phyloP scores from a whole-genome alignment of 2,888 invertebrate genomes.

The Archaeoteleia sp. region DNA sequence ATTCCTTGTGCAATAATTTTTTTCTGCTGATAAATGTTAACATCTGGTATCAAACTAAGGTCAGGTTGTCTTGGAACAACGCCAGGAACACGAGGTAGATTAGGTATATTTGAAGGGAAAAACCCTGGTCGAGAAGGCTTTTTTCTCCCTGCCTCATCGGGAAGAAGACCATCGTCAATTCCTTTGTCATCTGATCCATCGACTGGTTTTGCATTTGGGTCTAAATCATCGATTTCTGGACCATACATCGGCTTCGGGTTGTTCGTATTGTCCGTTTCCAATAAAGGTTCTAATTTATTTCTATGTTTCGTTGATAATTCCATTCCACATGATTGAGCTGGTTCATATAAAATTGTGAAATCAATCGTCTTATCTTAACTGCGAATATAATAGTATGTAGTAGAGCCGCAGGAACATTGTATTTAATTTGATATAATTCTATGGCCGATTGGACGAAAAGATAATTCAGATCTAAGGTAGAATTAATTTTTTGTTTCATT shows the following conservation, averaged over 20 bases:
- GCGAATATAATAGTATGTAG: no score
- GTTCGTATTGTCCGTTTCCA: constrained; percentile 75
- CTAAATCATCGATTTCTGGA: constrained; percentile 79
- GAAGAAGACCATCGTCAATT: constrained; percentile 81
- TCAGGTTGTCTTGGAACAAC: constrained; percentile 29
- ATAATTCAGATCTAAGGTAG: no score
- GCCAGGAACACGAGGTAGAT: constrained; percentile 13
- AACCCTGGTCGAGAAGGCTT: constrained; percentile 33
- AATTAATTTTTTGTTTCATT: no score
- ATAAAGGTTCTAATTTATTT: constrained; percentile 68
- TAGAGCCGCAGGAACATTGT: no score
- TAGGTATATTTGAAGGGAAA: constrained; percentile 19
- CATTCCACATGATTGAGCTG: constrained; percentile 7
- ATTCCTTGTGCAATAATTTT: constrained; percentile 93
- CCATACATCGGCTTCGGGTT: constrained; percentile 77
- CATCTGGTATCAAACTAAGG: constrained; percentile 77
- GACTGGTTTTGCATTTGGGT: constrained; percentile 65
- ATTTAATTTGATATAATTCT: no score
- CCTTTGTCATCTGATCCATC: constrained; percentile 67
- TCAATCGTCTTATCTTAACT: no score
- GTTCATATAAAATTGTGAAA: neutral
- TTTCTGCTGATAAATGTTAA: constrained; percentile 92
- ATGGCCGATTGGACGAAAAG: no score
- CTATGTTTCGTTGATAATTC: constrained; percentile 15
- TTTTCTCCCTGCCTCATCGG: constrained; percentile 34